phyloP scores from a whole-genome alignment of 2,888 invertebrate genomes.

The Amblyteles armatorius region DNA sequence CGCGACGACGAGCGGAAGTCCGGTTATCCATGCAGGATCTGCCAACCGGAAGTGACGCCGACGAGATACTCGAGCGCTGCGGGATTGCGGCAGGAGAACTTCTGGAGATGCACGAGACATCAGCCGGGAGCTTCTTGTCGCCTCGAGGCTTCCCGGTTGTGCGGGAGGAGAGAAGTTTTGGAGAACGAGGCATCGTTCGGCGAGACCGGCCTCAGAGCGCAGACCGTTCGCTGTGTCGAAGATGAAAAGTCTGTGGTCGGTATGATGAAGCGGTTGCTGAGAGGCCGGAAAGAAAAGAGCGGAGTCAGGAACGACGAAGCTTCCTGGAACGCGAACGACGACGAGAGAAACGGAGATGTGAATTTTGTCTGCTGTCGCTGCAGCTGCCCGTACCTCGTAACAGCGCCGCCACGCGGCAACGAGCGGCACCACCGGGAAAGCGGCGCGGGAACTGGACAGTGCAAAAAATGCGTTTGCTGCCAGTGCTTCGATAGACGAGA shows the following conservation, averaged over 20 bases:
- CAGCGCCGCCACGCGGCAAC: neutral
- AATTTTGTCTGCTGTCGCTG: conserved; percentile 70
- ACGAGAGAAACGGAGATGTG: conserved; percentile 15
- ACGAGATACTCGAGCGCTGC: conserved; percentile 36
- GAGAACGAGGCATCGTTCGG: neutral
- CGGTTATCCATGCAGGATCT: conserved; percentile 46
- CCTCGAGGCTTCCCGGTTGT: conserved; percentile 30
- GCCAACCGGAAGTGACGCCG: conserved; percentile 53
- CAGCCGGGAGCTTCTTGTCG: conserved; percentile 61
- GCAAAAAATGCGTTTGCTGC: conserved; percentile 13
- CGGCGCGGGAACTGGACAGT: neutral
- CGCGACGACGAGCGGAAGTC: neutral
- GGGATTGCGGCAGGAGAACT: conserved; percentile 37
- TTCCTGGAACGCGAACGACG: neutral
- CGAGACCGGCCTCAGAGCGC: neutral
- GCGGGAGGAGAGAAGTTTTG: neutral
- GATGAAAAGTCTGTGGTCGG: conserved; percentile 33
- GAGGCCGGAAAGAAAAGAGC: conserved; percentile 32
- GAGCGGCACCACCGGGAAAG: neutral
- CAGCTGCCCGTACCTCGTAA: conserved; percentile 68
- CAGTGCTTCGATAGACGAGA: conserved; percentile 5
- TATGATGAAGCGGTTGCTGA: conserved; percentile 57
- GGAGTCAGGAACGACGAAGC: neutral
- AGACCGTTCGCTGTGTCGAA: neutral
- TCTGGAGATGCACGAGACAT: conserved; percentile 61